A percentile compares a stretch with the other conserved stretches of the same genome.
These are phyloP conservation scores for Allygus modestus DNA, from an alignment of 2,888 invertebrate species.

Conservation along the genomic window DNA sequence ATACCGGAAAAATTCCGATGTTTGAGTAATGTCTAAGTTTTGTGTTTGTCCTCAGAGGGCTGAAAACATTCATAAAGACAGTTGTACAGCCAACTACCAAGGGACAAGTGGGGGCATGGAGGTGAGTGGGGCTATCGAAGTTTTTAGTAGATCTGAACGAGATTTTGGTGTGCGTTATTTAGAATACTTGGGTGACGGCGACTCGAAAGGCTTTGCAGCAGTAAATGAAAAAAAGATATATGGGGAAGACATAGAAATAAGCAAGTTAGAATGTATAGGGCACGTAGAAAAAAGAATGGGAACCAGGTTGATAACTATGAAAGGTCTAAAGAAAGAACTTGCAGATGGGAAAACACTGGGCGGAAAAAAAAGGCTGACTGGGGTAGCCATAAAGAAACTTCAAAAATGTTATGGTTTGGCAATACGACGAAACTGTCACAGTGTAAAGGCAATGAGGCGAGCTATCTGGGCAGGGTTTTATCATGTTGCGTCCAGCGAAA, in stretches of 20 bases:
- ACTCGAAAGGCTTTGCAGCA: conserved; percentile 53
- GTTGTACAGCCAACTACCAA: conserved; percentile 65
- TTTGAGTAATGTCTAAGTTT: conserved; percentile 33
- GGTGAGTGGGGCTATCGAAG: conserved; percentile 64
- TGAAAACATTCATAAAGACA: conserved; percentile 23
- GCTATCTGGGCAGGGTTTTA: conserved; percentile 70
- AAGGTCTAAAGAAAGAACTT: conserved; percentile 44
- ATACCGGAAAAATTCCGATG: conserved; percentile 31
- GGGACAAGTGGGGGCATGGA: conserved; percentile 68
- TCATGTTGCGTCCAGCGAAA: conserved; percentile 69
- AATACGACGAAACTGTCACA: conserved; percentile 68
- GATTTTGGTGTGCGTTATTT: conserved; percentile 60
- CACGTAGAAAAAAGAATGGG: conserved; percentile 64
- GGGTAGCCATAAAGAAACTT: conserved; percentile 69
- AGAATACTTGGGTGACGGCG: conserved; percentile 61
- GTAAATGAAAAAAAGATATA: conserved; percentile 51
- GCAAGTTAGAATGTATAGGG: conserved; percentile 54
- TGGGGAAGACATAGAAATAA: conserved; percentile 61
- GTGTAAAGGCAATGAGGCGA: conserved; percentile 68
- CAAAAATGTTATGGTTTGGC: conserved; percentile 70
- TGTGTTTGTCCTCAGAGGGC: conserved; percentile 36
- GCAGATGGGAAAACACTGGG: conserved; percentile 63
- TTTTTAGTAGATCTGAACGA: conserved; percentile 63
- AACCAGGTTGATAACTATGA: conserved; percentile 60
- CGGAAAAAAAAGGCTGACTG: conserved; percentile 69